A percentile compares a stretch with the other conserved stretches of the same genome.
Conservation (phyloP, 2,888 invertebrate genomes). For the Eupithecia dodoneata region DNA sequence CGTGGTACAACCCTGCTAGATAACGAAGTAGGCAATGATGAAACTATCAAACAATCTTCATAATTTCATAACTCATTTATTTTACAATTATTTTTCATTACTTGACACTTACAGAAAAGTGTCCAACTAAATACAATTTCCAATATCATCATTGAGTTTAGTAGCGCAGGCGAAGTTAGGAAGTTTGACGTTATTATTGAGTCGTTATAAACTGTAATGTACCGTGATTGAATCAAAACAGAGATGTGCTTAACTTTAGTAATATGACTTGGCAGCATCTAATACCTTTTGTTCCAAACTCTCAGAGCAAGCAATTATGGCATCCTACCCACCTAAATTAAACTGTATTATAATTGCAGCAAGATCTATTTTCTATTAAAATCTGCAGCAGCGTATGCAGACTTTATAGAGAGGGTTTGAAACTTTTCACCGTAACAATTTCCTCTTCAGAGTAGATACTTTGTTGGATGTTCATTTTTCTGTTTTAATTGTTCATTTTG, state of each 20-base stretch:
- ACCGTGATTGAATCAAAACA: background rate
- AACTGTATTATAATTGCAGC: background rate
- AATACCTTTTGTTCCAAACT: background rate
- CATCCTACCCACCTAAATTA: background rate
- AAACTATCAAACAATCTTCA: too few species aligned
- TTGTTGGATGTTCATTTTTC: background rate
- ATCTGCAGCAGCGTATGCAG: background rate
- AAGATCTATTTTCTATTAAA: background rate
- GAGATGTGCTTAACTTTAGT: background rate
- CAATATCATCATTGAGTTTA: too few species aligned
- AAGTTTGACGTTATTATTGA: too few species aligned
- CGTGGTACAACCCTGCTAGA: too few species aligned
- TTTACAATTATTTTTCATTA: too few species aligned
- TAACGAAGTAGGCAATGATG: too few species aligned
- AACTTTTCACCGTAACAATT: slow-evolving; percentile 1
- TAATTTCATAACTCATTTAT: too few species aligned
- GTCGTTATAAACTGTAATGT: background rate
- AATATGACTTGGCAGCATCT: background rate
- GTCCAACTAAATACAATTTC: too few species aligned
- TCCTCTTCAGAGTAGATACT: background rate
- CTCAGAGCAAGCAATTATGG: background rate
- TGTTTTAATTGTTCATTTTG: background rate
- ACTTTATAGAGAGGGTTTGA: background rate
- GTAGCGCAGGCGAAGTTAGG: too few species aligned
- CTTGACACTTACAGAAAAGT: too few species aligned